These are phyloP conservation scores for Phylloscopus whistleri DNA, from an alignment of 2,113 vertebrate genomes.

Conservation along the genomic window DNA sequence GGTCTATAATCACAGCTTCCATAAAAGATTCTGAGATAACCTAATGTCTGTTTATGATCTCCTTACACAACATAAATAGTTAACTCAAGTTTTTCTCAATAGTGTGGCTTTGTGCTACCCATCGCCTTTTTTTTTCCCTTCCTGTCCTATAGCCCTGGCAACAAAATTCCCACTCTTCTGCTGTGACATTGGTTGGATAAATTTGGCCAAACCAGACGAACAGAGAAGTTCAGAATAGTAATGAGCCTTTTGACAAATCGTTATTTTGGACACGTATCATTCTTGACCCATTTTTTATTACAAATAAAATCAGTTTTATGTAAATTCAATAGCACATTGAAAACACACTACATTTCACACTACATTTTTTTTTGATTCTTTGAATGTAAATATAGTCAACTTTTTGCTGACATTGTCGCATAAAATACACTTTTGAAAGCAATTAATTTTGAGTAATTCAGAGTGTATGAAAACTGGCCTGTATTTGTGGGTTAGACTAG, in stretches of 20 bases:
- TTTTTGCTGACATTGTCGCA: not conserved
- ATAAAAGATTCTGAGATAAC: not conserved
- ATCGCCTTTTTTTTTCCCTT: rapidly evolving
- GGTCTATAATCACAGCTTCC: not conserved
- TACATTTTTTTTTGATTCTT: not conserved
- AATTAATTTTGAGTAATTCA: not conserved
- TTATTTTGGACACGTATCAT: not conserved
- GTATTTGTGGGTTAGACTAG: not conserved
- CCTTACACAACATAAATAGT: not conserved
- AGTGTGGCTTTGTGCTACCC: not conserved
- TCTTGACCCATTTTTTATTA: not conserved
- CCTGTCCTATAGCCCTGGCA: not conserved
- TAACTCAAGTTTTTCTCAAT: not conserved
- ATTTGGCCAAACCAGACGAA: not conserved
- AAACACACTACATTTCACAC: not conserved
- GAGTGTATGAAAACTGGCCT: not conserved
- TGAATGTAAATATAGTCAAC: not conserved
- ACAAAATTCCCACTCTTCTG: not conserved
- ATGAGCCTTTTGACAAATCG: not conserved
- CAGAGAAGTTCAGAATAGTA: not conserved
- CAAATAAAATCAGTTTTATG: not conserved
- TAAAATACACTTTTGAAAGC: not conserved
- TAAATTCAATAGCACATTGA: not conserved
- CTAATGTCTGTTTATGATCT: not conserved
- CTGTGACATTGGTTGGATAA: not conserved